Percentiles rank a stretch among this genome's conserved stretches.
phyloP scores from a whole-genome alignment of 2,888 invertebrate genomes.

The Pinctada fucata region DNA sequence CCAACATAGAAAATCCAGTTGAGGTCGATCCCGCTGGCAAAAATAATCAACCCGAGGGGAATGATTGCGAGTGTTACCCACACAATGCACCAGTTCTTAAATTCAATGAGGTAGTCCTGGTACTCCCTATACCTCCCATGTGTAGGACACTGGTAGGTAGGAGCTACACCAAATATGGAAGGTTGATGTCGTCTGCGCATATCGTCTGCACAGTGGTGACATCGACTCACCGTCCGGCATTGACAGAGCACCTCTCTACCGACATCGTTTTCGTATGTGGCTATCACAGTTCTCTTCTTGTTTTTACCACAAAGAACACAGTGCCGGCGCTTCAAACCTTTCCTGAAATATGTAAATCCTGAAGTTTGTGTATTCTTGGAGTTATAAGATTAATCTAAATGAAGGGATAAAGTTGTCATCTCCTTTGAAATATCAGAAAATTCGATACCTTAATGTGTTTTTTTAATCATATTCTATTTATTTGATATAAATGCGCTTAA shows the following conservation, averaged over 20 bases:
- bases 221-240: slow-evolving; percentile 66
- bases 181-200: slow-evolving; percentile 46
- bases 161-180: slow-evolving; percentile 46
- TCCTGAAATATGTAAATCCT: slow-evolving; percentile 44
- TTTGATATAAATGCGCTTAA: too few relatives aligned
- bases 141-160: slow-evolving; percentile 64
- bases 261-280: slow-evolving; percentile 46
- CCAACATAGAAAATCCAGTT: slow-evolving; percentile 75
- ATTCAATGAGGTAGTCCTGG: slow-evolving; percentile 68
- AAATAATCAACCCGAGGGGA: slow-evolving; percentile 71
- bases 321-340: slow-evolving; percentile 60
- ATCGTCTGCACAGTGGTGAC: slow-evolving; percentile 67
- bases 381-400: too few relatives aligned
- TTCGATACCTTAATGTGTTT: too few relatives aligned
- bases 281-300: slow-evolving; percentile 58
- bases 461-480: too few relatives aligned
- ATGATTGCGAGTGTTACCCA: slow-evolving; percentile 71
- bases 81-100: slow-evolving; percentile 75
- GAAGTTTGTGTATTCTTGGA: too few relatives aligned
- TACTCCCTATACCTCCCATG: slow-evolving; percentile 71
- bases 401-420: too few relatives aligned
- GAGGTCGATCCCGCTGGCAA: slow-evolving; percentile 71
- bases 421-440: too few relatives aligned
- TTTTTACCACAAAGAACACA: slow-evolving; percentile 67
- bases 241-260: slow-evolving; percentile 54